These are phyloP conservation scores for Epirrita christyi DNA, from an alignment of 2,888 invertebrate species.

Conservation along the genomic window DNA sequence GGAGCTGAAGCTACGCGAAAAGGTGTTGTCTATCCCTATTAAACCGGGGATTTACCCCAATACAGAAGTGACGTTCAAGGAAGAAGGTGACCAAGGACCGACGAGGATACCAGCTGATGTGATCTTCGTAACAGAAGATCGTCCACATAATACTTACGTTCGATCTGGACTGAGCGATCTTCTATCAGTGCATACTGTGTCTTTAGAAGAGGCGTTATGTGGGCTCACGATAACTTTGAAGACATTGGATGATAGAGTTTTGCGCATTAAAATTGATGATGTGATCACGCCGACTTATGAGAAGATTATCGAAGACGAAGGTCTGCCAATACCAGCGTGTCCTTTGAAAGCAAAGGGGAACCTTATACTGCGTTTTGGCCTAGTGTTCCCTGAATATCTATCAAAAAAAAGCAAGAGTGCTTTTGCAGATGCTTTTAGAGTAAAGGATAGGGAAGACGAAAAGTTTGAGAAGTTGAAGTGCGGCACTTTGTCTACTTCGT, in stretches of 20 bases:
- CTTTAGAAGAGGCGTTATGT: slow-evolving; percentile 88
- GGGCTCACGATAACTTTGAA: slow-evolving; percentile 87
- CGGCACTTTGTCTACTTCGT: slow-evolving; percentile 59
- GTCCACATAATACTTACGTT: slow-evolving; percentile 87
- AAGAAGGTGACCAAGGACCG: slow-evolving; percentile 92
- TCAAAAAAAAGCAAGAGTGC: slow-evolving; percentile 71
- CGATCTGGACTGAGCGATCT: slow-evolving; percentile 88
- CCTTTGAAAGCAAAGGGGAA: slow-evolving; percentile 87
- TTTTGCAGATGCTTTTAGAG: slow-evolving; percentile 71
- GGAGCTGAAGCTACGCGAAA: slow-evolving; percentile 87
- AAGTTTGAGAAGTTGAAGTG: slow-evolving; percentile 67
- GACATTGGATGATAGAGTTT: slow-evolving; percentile 88
- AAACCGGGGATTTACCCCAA: slow-evolving; percentile 90
- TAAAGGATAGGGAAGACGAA: slow-evolving; percentile 64
- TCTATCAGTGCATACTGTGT: slow-evolving; percentile 84
- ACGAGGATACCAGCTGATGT: slow-evolving; percentile 91
- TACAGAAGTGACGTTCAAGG: slow-evolving; percentile 89
- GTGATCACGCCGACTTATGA: slow-evolving; percentile 88
- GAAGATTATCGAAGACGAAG: slow-evolving; percentile 89
- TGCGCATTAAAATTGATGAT: slow-evolving; percentile 89
- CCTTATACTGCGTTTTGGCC: slow-evolving; percentile 88
- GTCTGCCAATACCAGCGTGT: slow-evolving; percentile 88
- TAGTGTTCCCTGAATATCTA: slow-evolving; percentile 69
- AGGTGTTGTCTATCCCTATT: slow-evolving; percentile 90
- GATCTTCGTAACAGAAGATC: slow-evolving; percentile 89